Base-by-base conservation (phyloP, 35 echinoderm and acorn worm species). In the Patiria miniata region DNA sequence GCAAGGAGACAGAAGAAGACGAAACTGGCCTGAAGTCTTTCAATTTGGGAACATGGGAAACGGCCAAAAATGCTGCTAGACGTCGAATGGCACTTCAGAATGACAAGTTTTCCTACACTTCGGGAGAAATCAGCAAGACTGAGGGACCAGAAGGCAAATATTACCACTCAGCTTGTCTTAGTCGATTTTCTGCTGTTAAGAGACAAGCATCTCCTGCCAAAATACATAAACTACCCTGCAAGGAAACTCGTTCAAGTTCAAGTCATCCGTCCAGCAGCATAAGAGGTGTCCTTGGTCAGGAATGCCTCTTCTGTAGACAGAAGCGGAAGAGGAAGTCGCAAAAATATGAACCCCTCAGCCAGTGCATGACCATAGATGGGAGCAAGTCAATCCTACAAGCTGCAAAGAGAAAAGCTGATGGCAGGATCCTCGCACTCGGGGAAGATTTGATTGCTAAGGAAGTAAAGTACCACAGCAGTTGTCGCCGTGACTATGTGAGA, bases 361-460 rank as follows among this genome's bases (percentile, higher is more conserved):
- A 88, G 39, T 88, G 86, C 78, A 21, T 88, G 9, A 88, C 85
- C 55, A 80, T 36, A 30, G 78, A 88, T 88, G 78, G 39, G 44
- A 88, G 77, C 39, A 60, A 81, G 18, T 55, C 86, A 81, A 81
- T 81, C 51, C 34, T 88, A 53, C 50, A 80, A 56, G 86, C 86
- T 80, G 86, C 86, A 81, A 81, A 80, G 36, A 39, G 55, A 57
- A 80, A 80, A 61, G 44, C 38, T 57, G 86, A 88, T 55, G 23
- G 37, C 28, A 88, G 37, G 23, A 88, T 81, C 44, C 1, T 36
- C 39, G 76, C 40, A 52, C 86, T 88, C 28, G 59, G 86, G 38
- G 77, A 80, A 57, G 88, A 95, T 79, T 77, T 95, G 26, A 81
- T 91, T 38, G 89, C 93, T n/a, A 95, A 95, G 42, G 85, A 95